Percentiles rank a stretch among this genome's conserved stretches.
Conservation (phyloP, 2,888 invertebrate genomes). For the Eupithecia abbreviata region DNA sequence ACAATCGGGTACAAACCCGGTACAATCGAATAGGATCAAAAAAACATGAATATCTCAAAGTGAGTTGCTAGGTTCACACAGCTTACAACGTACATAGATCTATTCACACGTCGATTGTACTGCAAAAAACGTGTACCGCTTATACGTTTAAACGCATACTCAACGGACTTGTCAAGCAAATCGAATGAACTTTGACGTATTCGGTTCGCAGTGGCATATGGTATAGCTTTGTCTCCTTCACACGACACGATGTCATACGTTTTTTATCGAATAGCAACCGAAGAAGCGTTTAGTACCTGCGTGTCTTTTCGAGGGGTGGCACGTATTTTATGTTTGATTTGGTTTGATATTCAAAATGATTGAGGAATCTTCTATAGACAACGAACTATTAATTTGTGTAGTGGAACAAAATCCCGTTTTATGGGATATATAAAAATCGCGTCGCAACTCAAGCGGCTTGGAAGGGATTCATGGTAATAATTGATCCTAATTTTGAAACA, state of each 20-base stretch:
- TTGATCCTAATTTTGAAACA: conserved; percentile 40
- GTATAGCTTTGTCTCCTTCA: too few species aligned
- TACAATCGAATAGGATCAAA: too few species aligned
- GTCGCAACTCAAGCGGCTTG: conserved; percentile 37
- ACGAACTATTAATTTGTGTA: conserved; percentile 44
- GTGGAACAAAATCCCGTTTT: conserved; percentile 41
- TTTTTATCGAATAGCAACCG: too few species aligned
- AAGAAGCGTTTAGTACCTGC: conserved; percentile 34
- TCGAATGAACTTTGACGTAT: conserved; percentile 44
- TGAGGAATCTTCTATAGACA: conserved; percentile 40
- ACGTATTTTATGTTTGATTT: conserved; percentile 34
- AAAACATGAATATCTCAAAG: too few species aligned
- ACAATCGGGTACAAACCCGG: too few species aligned
- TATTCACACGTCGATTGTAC: too few species aligned
- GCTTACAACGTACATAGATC: too few species aligned
- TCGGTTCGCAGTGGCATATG: too few species aligned
- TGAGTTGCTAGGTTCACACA: too few species aligned
- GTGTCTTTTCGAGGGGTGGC: conserved; percentile 38
- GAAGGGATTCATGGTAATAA: conserved; percentile 39
- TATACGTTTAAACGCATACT: conserved; percentile 22
- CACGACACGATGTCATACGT: too few species aligned
- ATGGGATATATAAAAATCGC: conserved; percentile 39
- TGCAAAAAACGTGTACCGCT: conserved; percentile 34
- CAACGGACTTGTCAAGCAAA: conserved; percentile 47
- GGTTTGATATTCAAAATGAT: conserved; percentile 22